phyloP scores from a whole-genome alignment of 1,140 invertebrate species.

The Scaptomyza pallida region DNA sequence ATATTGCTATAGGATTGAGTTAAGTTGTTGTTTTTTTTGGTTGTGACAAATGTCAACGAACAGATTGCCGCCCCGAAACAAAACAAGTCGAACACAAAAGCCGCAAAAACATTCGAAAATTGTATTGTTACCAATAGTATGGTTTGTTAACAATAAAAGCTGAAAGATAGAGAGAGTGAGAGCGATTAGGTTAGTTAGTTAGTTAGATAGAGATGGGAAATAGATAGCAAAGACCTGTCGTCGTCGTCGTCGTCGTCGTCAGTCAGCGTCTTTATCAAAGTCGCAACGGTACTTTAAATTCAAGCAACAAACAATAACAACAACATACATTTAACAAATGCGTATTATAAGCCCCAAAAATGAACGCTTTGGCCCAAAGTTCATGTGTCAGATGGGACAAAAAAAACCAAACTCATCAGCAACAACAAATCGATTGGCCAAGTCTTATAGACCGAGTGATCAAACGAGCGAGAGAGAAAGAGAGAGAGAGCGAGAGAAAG shows the following conservation, averaged over 20 bases:
- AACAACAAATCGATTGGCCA: conserved; percentile 53
- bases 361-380: conserved; percentile 53
- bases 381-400: conserved; percentile 65
- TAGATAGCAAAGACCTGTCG: conserved; percentile 26
- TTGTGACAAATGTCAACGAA: conserved; percentile 72
- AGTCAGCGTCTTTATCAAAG: conserved; percentile 40
- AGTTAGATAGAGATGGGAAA: background rate
- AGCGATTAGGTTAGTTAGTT: background rate
- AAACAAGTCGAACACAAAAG: conserved; percentile 58
- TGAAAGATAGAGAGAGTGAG: background rate
- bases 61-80: conserved; percentile 54
- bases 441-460: background rate
- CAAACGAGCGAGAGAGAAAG: no score
- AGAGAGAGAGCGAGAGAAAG: no score
- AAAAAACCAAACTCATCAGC: background rate
- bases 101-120: conserved; percentile 70
- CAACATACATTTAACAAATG: conserved; percentile 4
- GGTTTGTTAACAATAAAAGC: conserved; percentile 50
- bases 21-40: conserved; percentile 15
- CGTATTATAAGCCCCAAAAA: conserved; percentile 7
- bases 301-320: conserved; percentile 26
- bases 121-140: conserved; percentile 51
- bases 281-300: conserved; percentile 66
- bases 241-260: no score
- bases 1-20: conserved; percentile 2